Evolutionary conservation across 2,888 invertebrate genomes (phyloP).

Genomic region (Marronus borbonicus): DNA sequence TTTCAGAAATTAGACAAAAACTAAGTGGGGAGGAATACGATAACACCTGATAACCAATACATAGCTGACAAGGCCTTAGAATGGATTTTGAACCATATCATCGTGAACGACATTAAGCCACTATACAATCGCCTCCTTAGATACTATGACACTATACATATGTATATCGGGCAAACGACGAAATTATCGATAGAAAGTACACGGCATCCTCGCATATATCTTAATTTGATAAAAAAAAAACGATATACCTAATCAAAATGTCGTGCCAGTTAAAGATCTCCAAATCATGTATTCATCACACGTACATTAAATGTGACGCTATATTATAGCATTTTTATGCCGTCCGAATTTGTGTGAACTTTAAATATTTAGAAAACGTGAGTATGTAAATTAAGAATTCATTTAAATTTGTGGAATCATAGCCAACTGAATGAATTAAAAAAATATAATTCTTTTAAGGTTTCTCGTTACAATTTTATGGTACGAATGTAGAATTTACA

Average conservation of each 20-base stretch:
- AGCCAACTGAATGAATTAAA: too few species aligned
- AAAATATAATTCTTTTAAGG: too few species aligned
- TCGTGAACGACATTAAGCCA: background rate
- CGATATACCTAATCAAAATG: conserved; percentile 29
- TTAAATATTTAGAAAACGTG: background rate
- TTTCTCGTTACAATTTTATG: too few species aligned
- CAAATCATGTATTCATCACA: conserved; percentile 6
- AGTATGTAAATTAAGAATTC: conserved; percentile 8
- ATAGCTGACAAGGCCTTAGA: conserved; percentile 6
- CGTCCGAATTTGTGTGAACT: background rate
- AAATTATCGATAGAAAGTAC: conserved; percentile 26
- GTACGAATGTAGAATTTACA: conserved; percentile 3
- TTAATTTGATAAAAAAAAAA: conserved; percentile 34
- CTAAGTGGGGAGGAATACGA: background rate
- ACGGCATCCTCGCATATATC: conserved; percentile 27
- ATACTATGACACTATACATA: conserved; percentile 4
- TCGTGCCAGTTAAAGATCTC: conserved; percentile 20
- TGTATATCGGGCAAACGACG: conserved; percentile 14
- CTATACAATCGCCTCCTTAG: background rate
- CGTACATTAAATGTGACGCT: background rate
- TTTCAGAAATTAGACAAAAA: background rate
- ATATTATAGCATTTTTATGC: conserved; percentile 3
- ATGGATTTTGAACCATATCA: background rate
- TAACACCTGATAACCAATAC: background rate
- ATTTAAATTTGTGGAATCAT: background rate